These are phyloP conservation scores for Sorex maritimensis DNA, from an alignment of 2,797 vertebrate species.

Conservation along the genomic window DNA sequence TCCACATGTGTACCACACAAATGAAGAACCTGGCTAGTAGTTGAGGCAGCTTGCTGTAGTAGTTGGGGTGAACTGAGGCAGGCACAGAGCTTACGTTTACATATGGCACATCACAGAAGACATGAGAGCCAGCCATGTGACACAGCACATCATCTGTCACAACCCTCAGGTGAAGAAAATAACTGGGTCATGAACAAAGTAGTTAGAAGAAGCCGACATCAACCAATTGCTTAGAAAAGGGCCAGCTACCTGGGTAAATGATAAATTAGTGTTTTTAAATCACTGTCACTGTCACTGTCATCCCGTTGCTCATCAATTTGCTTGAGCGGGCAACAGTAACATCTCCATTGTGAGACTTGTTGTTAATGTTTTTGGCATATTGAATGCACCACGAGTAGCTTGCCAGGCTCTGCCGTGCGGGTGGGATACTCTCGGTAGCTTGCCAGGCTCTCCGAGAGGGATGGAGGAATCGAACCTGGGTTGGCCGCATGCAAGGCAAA, in stretches of 20 bases:
- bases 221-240: background rate
- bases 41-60: background rate
- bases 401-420: too few species aligned
- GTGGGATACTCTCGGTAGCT: too few species aligned
- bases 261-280: background rate
- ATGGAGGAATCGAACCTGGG: too few species aligned
- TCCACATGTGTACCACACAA: accelerated
- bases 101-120: too few species aligned
- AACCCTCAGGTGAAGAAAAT: background rate
- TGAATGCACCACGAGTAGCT: too few species aligned
- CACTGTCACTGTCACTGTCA: too few species aligned
- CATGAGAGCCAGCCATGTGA: background rate
- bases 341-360: too few species aligned
- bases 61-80: accelerated
- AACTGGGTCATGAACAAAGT: background rate
- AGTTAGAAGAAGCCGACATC: background rate
- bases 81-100: background rate
- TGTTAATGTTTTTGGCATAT: too few species aligned
- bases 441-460: too few species aligned
- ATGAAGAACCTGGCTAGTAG: accelerated
- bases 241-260: background rate
- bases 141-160: background rate
- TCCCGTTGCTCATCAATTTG: too few species aligned
- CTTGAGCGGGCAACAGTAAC: too few species aligned
- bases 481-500: too few species aligned